phyloP scores from a whole-genome alignment of 2,113 vertebrate genomes.

The Cebidichthys violaceus region DNA sequence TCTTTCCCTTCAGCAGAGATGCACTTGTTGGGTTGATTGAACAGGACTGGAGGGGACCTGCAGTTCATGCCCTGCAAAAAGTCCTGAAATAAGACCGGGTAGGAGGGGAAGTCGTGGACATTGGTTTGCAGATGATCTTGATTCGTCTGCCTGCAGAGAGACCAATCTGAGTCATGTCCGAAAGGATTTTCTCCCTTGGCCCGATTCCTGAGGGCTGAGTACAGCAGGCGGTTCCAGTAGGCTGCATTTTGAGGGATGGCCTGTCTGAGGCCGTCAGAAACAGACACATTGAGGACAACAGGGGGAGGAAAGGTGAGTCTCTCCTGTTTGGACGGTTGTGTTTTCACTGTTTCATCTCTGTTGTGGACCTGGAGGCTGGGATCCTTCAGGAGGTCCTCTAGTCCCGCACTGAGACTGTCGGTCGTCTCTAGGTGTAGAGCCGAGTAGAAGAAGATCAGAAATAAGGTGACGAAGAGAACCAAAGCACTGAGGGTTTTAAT shows the following conservation, averaged over 20 bases:
- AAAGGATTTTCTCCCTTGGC: not conserved
- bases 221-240: conserved; percentile 81
- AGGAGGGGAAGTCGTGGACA: conserved; percentile 76
- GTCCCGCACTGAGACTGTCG: not conserved
- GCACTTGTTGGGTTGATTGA: conserved; percentile 82
- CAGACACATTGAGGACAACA: not conserved
- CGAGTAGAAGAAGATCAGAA: conserved; percentile 68
- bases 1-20: not conserved
- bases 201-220: conserved; percentile 43
- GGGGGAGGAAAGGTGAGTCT: accelerated
- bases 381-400: not conserved
- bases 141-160: conserved; percentile 59
- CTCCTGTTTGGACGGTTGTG: not conserved
- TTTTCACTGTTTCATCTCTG: accelerated
- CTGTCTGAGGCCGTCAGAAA: conserved; percentile 56
- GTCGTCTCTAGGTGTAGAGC: conserved; percentile 21
- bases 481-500: conserved; percentile 39
- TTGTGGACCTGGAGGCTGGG: not conserved
- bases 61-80: conserved; percentile 83
- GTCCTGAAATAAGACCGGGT: conserved; percentile 63
- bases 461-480: conserved; percentile 42
- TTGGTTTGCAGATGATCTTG: conserved; percentile 71
- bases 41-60: conserved; percentile 72
- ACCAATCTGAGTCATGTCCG: not conserved
- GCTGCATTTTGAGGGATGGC: conserved; percentile 69